Percentiles rank a stretch among this genome's conserved stretches.
phyloP scores from a whole-genome alignment of 1,140 invertebrate genomes.

The Neodiprion lecontei region DNA sequence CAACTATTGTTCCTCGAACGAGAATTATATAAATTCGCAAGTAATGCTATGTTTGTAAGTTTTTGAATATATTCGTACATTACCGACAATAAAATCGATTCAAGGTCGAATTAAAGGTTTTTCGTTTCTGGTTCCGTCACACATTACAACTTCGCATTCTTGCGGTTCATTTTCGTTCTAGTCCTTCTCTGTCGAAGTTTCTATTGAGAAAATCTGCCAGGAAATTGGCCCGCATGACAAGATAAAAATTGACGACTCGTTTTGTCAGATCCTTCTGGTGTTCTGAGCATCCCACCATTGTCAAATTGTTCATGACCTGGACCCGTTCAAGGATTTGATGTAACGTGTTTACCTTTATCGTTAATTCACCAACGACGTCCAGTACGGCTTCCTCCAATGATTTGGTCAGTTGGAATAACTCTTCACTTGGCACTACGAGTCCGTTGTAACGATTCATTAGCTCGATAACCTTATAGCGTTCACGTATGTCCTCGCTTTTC shows the following conservation, averaged over 20 bases:
- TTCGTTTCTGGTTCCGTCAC: too few relatives aligned
- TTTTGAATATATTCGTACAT: too few relatives aligned
- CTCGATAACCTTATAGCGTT: constrained; percentile 12
- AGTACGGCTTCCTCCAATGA: constrained; percentile 14
- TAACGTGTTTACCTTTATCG: constrained; percentile 15
- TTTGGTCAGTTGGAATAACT: constrained; percentile 17
- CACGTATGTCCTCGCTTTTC: neutral
- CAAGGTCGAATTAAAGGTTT: too few relatives aligned
- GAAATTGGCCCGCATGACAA: constrained; percentile 22
- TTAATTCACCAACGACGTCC: constrained; percentile 9
- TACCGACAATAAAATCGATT: too few relatives aligned
- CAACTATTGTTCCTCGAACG: too few relatives aligned
- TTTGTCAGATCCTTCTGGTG: constrained; percentile 18
- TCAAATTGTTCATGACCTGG: neutral
- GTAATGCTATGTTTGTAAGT: too few relatives aligned
- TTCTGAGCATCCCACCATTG: constrained; percentile 11
- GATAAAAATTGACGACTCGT: constrained; percentile 16
- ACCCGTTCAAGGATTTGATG: constrained; percentile 15
- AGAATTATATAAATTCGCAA: too few relatives aligned
- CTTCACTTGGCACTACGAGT: constrained; percentile 15
- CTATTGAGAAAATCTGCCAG: constrained; percentile 3
- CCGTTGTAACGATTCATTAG: constrained; percentile 15
- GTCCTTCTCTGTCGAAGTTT: constrained; percentile 11
- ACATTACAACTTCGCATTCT: constrained; percentile 17
- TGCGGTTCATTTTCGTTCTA: constrained; percentile 15